These are phyloP conservation scores for Zosterops japonicus DNA, from an alignment of 2,113 vertebrate genomes.

Conservation along the genomic window DNA sequence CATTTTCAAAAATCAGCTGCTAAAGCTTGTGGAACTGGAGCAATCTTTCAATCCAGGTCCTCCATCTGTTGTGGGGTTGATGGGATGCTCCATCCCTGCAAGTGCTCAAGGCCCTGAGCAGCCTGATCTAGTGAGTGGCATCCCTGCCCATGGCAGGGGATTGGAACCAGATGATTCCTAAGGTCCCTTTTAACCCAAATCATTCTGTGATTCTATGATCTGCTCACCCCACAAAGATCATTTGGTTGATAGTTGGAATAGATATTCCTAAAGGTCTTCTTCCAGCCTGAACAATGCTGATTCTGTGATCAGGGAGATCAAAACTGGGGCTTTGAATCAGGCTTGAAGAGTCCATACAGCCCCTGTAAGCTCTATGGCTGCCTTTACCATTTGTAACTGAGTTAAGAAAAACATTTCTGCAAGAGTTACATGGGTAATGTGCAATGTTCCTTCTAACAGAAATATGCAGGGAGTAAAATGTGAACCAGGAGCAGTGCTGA, in stretches of 20 bases:
- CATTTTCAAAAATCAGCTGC: not conserved
- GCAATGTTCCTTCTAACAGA: not conserved
- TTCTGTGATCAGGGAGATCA: not conserved
- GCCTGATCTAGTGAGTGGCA: not conserved
- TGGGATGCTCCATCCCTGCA: not conserved
- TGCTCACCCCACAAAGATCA: not conserved
- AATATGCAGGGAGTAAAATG: not conserved
- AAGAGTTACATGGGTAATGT: not conserved
- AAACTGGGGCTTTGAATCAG: not conserved
- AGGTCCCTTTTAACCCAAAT: not conserved
- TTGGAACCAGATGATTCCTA: not conserved
- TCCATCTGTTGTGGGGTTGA: not conserved
- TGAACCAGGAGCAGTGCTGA: not conserved
- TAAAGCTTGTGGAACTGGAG: not conserved
- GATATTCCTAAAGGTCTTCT: not conserved
- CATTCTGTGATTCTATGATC: not conserved
- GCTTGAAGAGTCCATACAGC: not conserved
- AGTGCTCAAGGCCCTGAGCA: not conserved
- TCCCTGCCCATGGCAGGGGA: not conserved
- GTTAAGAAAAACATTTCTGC: not conserved
- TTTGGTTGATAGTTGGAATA: not conserved
- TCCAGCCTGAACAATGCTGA: not conserved
- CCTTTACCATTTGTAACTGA: not conserved
- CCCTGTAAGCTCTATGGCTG: not conserved
- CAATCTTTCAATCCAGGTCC: not conserved